Conservation (phyloP, 2,113 vertebrate species). For the Aviceda subcristata region DNA sequence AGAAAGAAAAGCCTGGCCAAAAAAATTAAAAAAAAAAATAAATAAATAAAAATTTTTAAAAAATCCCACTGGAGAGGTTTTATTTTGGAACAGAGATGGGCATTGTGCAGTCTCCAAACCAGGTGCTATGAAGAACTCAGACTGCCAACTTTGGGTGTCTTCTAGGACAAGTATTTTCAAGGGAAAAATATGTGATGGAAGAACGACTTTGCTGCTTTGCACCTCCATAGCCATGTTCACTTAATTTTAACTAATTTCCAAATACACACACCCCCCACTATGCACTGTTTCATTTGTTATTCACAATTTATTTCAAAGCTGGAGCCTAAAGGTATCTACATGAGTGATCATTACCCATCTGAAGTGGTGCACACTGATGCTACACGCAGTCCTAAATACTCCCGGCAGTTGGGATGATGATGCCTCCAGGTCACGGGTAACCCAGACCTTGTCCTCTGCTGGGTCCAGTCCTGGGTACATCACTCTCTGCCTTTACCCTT, state of each 20-base stretch:
- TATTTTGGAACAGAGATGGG: neutral
- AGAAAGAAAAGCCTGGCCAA: neutral
- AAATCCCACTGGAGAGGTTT: neutral
- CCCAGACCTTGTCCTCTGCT: neutral
- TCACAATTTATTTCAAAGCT: neutral
- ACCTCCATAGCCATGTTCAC: neutral
- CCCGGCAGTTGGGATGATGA: fast-evolving
- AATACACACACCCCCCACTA: neutral
- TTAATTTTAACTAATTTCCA: neutral
- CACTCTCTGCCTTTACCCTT: neutral
- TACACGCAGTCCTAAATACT: neutral
- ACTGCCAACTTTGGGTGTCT: neutral
- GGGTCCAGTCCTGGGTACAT: fast-evolving
- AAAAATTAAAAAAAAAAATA: neutral
- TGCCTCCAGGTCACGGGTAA: fast-evolving
- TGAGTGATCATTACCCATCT: neutral
- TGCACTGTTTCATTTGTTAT: neutral
- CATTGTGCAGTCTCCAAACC: neutral
- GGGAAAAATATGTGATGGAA: fast-evolving
- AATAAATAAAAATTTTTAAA: too few relatives aligned
- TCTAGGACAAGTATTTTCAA: neutral
- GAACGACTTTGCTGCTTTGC: neutral
- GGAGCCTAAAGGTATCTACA: neutral
- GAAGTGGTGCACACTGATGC: neutral
- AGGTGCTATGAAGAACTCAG: neutral